A percentile compares a stretch with the other conserved stretches of the same genome.
These are phyloP conservation scores for Denticeps clupeoides DNA, from an alignment of 2,797 vertebrate species.

Conservation along the genomic window DNA sequence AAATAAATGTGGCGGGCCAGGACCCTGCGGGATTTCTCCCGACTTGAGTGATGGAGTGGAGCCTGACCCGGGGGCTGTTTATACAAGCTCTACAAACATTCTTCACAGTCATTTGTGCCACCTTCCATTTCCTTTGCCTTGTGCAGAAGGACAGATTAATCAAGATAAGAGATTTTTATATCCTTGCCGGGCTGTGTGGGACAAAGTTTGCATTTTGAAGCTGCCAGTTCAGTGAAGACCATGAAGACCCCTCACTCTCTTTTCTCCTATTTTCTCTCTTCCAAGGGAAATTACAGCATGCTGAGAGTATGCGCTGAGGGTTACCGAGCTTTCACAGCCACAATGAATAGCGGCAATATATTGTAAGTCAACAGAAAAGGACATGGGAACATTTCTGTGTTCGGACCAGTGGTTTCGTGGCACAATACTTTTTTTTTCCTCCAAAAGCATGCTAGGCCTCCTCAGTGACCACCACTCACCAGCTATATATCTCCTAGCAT, in stretches of 20 bases:
- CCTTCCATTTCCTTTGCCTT: conserved; percentile 39
- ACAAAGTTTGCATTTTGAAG: no score
- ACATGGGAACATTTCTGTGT: no score
- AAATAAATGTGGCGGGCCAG: conserved; percentile 24
- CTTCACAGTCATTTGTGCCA: conserved; percentile 46
- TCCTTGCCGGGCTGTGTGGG: conserved; percentile 17
- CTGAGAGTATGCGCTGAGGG: conserved; percentile 30
- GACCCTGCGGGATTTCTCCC: conserved; percentile 8
- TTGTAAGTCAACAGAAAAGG: no score
- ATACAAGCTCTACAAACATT: conserved; percentile 36
- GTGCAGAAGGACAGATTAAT: conserved; percentile 46
- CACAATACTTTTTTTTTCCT: no score
- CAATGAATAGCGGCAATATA: no score
- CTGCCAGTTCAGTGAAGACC: no score
- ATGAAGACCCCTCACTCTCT: neutral
- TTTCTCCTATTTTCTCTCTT: conserved; percentile 7
- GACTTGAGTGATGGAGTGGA: conserved; percentile 20
- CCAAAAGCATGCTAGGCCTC: no score
- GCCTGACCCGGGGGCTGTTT: conserved; percentile 27
- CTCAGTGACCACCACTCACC: no score
- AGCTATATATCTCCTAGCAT: no score
- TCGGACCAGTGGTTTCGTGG: no score
- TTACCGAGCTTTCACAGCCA: neutral
- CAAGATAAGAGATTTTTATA: conserved; percentile 42
- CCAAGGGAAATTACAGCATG: conserved; percentile 34